Evolutionary conservation across 2,113 vertebrate genomes (phyloP).

Genomic region (Crotalus tigris): DNA sequence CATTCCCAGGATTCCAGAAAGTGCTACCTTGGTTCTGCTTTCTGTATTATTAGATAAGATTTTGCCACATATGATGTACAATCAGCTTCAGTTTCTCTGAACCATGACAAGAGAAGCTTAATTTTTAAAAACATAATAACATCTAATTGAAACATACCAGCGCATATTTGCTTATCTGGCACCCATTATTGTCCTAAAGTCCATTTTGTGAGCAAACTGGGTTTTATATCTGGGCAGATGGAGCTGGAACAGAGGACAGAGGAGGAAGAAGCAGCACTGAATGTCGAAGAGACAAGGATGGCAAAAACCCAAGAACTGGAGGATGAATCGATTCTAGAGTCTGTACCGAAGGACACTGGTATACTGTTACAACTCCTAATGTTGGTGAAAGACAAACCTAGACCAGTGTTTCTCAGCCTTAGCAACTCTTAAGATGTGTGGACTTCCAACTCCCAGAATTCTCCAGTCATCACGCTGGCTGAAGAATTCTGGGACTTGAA

Average conservation of each 20-base stretch:
- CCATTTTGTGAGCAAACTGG: background rate
- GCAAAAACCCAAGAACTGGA: background rate
- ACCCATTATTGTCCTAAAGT: background rate
- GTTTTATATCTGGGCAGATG: background rate
- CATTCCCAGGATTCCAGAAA: background rate
- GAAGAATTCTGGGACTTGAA: background rate
- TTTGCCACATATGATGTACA: background rate
- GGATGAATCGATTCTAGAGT: background rate
- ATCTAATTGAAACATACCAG: background rate
- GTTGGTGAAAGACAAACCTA: background rate
- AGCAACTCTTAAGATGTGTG: background rate
- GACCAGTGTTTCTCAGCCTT: background rate
- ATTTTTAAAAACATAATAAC: background rate
- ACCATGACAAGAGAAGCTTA: background rate
- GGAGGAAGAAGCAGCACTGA: conserved; percentile 29
- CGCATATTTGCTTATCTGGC: background rate
- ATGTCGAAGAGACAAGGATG: conserved; percentile 41
- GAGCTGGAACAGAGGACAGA: background rate
- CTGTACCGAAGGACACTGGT: background rate
- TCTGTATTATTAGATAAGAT: background rate
- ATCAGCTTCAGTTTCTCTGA: background rate
- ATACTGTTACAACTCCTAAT: background rate
- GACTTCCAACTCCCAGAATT: background rate
- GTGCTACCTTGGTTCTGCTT: background rate
- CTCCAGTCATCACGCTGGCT: background rate